A percentile compares a stretch with the other conserved stretches of the same genome.
phyloP scores from a whole-genome alignment of 1,140 invertebrate species.

The Plodia interpunctella region DNA sequence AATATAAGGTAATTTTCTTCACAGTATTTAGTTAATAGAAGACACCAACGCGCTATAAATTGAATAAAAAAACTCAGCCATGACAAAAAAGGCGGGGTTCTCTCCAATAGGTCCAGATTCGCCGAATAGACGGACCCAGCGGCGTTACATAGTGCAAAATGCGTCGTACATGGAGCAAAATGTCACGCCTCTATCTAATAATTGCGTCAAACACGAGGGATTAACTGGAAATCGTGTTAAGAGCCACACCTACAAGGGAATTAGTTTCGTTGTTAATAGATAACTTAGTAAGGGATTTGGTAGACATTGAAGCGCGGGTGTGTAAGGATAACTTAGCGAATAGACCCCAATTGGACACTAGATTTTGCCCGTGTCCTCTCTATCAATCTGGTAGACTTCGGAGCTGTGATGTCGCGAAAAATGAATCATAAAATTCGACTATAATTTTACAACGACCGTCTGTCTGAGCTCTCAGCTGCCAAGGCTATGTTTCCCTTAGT shows the following conservation, averaged over 20 bases:
- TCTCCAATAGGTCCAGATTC: neutral
- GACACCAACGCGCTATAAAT: neutral
- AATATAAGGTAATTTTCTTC: no score
- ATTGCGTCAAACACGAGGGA: neutral
- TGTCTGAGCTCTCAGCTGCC: no score
- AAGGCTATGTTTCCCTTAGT: no score
- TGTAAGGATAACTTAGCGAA: no score
- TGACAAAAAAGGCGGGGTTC: neutral
- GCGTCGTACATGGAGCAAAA: neutral
- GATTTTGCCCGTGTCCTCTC: no score
- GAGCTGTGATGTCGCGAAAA: no score
- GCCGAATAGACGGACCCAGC: neutral
- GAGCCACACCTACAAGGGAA: neutral
- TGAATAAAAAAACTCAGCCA: neutral
- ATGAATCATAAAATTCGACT: no score
- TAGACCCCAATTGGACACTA: no score
- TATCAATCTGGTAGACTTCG: no score
- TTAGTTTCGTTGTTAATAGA: neutral
- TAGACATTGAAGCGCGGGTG: neutral
- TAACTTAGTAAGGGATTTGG: neutral
- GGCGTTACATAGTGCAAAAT: neutral
- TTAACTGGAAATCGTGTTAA: neutral
- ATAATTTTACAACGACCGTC: no score
- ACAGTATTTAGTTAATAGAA: neutral
- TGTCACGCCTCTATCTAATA: conserved; percentile 5